Conservation (phyloP, 2,113 vertebrate genomes). For the Kryptolebias marmoratus region DNA sequence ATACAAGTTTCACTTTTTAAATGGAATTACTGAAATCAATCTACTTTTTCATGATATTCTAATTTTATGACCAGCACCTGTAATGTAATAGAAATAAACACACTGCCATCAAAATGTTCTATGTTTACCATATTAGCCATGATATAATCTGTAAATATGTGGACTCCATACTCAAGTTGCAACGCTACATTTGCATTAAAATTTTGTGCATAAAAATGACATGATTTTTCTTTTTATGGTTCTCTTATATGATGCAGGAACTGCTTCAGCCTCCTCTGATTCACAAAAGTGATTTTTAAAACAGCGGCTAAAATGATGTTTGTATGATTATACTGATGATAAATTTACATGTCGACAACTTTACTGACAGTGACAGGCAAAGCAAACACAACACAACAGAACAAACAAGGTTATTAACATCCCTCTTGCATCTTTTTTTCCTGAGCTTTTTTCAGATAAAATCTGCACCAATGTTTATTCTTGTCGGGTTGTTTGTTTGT, state of each 20-base stretch:
- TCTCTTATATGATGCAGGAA: neutral
- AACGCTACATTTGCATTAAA: neutral
- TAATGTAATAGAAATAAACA: neutral
- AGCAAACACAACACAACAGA: neutral
- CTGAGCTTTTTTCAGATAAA: neutral
- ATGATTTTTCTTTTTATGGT: neutral
- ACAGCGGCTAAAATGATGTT: neutral
- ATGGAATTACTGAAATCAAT: too few species aligned
- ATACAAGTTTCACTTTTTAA: too few species aligned
- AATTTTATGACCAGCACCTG: too few species aligned
- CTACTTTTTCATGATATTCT: too few species aligned
- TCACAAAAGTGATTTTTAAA: neutral
- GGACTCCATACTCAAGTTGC: neutral
- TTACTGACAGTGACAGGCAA: neutral
- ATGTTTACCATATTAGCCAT: neutral
- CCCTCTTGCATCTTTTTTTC: neutral
- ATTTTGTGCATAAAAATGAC: neutral
- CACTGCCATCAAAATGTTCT: neutral
- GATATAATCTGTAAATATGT: neutral
- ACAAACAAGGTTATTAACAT: neutral
- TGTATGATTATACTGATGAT: neutral
- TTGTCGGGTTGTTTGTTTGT: neutral
- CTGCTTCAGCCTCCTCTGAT: neutral
- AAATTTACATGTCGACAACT: neutral
- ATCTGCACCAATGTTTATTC: neutral